Base-by-base conservation (phyloP, 1,140 invertebrate genomes). In the Cataglyphis hispanica region DNA sequence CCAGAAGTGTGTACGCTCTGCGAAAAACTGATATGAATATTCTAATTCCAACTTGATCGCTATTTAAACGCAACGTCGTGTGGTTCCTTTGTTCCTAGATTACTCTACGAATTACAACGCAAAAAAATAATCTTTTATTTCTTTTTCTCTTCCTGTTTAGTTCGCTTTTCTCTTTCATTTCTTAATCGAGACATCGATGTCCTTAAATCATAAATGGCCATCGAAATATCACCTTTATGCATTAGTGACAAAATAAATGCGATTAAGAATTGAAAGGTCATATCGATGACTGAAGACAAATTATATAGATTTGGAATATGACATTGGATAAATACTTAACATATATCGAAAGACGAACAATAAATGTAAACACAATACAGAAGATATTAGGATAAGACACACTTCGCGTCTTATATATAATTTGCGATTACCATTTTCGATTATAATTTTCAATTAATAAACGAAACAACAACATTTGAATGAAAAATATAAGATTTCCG, bases 11-110 rank as follows among this genome's bases (percentile, higher is more conserved):
- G n/a, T 50, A 83, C 37, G 50, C 43, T 37, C n/a, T 25, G 6
- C 43, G 31, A 70, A 69, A 85, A 87, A 89, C 53, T 84, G 76
- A 88, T 88, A 88, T 88, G 77, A 86, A 31, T 64, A 78, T 63
- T 22, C 64, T 53, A 22, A 66, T 22, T 27, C 2, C 34, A 43
- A 86, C 58, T 70, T 31, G 22, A 85, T 46, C 66, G 2, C 7
- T 27, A 43, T 8, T 58, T 53, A 16, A 19, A 53, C 11, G 8
- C 16, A 31, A 72, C 27, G 19, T 74, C 31, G 31, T 11, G 13
- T 43, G 37, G 11, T 74, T 43, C 11, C 22, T 31, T 34, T 53
- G 13, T 64, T 37, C 1, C 16, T 61, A 6, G 50, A 81, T 81
- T 16, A 13, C 31, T 40, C 67, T 83, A 43, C 13, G 25, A 31